A percentile compares a stretch with the other conserved stretches of the same genome.
Conservation (phyloP, 2,888 invertebrate genomes). For the Molorchus minor region DNA sequence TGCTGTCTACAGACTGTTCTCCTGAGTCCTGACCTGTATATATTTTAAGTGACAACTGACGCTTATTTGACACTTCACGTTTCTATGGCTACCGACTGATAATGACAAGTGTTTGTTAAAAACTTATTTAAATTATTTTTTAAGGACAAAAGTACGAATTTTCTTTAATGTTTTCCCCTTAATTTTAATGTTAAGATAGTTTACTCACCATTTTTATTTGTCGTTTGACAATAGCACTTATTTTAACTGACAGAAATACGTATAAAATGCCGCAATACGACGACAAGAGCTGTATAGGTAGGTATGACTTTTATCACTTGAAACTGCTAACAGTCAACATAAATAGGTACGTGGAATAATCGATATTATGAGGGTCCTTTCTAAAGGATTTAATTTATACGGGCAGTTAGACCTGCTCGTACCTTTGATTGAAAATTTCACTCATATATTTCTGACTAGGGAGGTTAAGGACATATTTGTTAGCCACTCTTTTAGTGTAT, state of each 20-base stretch:
- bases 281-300: not conserved
- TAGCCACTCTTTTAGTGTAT: conserved; percentile 46
- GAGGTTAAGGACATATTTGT: conserved; percentile 47
- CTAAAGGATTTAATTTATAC: conserved; percentile 61
- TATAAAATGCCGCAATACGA: conserved; percentile 14
- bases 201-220: conserved; percentile 23
- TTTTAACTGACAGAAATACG: conserved; percentile 15
- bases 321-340: conserved; percentile 14
- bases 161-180: not conserved
- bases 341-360: conserved; percentile 42
- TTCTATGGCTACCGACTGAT: conserved; percentile 15
- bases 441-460: conserved; percentile 38
- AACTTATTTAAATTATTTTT: conserved; percentile 7
- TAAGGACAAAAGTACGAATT: not conserved
- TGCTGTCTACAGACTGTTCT: no score
- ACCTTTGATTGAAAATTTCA: conserved; percentile 47
- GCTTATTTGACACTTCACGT: not conserved
- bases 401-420: conserved; percentile 48
- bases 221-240: conserved; percentile 18
- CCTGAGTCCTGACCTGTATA: no score
- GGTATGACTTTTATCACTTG: conserved; percentile 21
- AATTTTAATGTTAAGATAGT: not conserved
- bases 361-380: conserved; percentile 59
- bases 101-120: conserved; percentile 5
- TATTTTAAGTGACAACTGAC: not conserved